phyloP scores from a whole-genome alignment of 2,888 invertebrate genomes.

The Oligia fasciuncula region DNA sequence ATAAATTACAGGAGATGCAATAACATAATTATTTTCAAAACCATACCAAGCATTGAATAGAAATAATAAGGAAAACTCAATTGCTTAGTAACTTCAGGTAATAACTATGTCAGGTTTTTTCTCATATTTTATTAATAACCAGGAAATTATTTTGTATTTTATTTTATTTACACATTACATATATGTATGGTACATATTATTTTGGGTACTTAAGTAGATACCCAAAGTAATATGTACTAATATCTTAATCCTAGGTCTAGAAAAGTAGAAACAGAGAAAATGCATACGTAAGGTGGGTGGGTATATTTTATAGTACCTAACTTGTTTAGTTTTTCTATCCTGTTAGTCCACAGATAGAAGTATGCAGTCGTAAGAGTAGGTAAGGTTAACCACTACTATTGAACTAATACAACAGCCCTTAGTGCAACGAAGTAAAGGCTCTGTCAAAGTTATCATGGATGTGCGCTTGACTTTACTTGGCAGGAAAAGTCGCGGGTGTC shows the following conservation, averaged over 20 bases:
- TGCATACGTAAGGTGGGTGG: not conserved
- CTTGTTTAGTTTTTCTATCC: conserved; percentile 42
- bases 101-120: conserved; percentile 6
- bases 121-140: not conserved
- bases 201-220: too few relatives aligned
- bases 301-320: not conserved
- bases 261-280: conserved; percentile 8
- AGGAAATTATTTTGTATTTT: not conserved
- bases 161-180: too few relatives aligned
- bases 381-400: conserved; percentile 10
- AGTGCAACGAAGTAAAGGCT: conserved; percentile 24
- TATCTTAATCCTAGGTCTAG: not conserved
- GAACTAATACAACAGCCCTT: not conserved
- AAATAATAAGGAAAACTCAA: not conserved
- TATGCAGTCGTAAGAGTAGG: conserved; percentile 52
- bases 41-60: too few relatives aligned
- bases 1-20: not conserved
- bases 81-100: conserved; percentile 9
- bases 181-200: too few relatives aligned
- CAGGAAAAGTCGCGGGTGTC: conserved; percentile 77
- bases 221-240: too few relatives aligned
- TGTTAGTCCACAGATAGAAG: conserved; percentile 27
- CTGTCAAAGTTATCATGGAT: not conserved
- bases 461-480: conserved; percentile 28
- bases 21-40: conserved; percentile 1